These are phyloP conservation scores for Hypotaenidia okinawae DNA, from an alignment of 2,797 vertebrate genomes.

Conservation along the genomic window DNA sequence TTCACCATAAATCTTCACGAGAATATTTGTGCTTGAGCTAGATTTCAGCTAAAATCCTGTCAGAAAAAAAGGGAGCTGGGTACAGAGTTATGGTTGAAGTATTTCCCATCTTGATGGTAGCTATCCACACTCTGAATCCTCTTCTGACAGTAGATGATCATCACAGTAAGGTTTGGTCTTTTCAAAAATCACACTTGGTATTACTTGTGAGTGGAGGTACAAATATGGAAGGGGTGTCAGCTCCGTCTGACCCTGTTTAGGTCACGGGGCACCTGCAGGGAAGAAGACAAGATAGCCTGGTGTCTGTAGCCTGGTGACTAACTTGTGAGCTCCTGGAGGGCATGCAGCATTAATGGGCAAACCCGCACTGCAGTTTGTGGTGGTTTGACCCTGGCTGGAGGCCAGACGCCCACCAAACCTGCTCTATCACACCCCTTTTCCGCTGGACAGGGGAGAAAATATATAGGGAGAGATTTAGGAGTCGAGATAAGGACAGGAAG, in stretches of 20 bases:
- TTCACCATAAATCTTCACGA: neutral
- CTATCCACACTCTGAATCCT: neutral
- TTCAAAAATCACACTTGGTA: neutral
- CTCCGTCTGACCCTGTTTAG: neutral
- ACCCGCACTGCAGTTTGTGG: neutral
- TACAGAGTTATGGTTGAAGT: neutral
- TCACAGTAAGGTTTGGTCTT: neutral
- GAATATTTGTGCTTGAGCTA: neutral
- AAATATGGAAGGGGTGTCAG: neutral
- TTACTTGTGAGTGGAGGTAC: neutral
- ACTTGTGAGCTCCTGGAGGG: neutral
- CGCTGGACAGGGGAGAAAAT: no score
- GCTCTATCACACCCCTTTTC: no score
- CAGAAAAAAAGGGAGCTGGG: neutral
- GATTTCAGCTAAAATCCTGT: neutral
- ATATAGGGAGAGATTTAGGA: no score
- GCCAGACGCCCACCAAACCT: no score
- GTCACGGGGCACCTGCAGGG: neutral
- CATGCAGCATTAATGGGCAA: neutral
- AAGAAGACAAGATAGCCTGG: neutral
- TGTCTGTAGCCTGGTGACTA: neutral
- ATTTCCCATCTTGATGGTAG: neutral
- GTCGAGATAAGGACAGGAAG: no score
- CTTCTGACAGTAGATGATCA: neutral
- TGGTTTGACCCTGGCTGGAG: no score